Evolutionary conservation across 1,140 invertebrate species (phyloP), one percentile per base, ranked within the genome.

Genomic region (Temnothorax longispinosus): DNA sequence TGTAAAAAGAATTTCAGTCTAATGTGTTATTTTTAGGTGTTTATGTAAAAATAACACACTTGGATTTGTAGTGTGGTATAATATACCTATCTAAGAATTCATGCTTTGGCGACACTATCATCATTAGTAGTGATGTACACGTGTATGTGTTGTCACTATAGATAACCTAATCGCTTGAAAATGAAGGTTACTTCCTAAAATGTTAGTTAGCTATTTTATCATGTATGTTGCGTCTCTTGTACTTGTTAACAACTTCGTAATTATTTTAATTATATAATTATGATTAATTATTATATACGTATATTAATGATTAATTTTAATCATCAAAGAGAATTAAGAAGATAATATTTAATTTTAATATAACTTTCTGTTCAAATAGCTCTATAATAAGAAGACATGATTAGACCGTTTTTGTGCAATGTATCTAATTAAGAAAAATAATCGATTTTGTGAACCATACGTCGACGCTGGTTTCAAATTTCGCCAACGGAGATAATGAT

Each of bases 101-200:
- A 27, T 11, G 38, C 38, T 58, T 54, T 58, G 54, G 11, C 21
- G 21, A 38, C 52, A 13, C 6, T 75, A 75, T 38, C 11, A 15
- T 27, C 52, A 1, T 44, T 38, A 60, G 27, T 60, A 60, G 38
- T 32, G 54, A 38, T 38, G 38, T 27, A 27, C 27, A 27, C 27
- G 27, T 27, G 27, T 41, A 76, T 5, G 5, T 77, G 13, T 62
- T 67, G 64, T 21, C 10, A 13, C 38, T 67, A 67, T 67, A 67
- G 64, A 67, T 67, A 67, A n/a, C 64, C 21, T 50, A 69, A 50
- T 50, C 65, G 21, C 41, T 50, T 8, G 27, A 27, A 69, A 69
- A 27, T 27, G n/a, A 27, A 69, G 41, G 50, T 67, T 44, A 15
- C 3, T 67, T 21, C 4, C 11, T 13, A 21, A 21, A 21, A 11